phyloP scores from a whole-genome alignment of 2,888 invertebrate species.

The Lypha dubia region DNA sequence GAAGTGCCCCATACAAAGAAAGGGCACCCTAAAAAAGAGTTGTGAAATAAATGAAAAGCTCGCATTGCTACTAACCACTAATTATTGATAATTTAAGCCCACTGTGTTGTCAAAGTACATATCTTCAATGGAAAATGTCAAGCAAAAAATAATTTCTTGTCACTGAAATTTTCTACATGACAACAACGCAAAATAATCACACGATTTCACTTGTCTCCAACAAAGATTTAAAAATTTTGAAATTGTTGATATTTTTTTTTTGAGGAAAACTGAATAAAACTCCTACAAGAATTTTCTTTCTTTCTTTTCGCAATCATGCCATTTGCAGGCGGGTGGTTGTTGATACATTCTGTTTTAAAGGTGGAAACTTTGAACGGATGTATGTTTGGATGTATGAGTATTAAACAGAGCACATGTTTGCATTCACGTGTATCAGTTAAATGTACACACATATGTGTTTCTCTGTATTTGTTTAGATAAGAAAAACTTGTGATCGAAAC shows the following conservation, averaged over 20 bases:
- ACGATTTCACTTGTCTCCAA: slow-evolving; percentile 22
- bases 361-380: slow-evolving; percentile 41
- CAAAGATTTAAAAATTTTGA: slow-evolving; percentile 25
- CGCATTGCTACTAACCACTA: too few species aligned
- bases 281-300: neutral
- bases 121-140: slow-evolving; percentile 10
- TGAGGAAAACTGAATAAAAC: slow-evolving; percentile 4
- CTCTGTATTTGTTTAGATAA: neutral
- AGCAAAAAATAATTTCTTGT: slow-evolving; percentile 26
- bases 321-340: slow-evolving; percentile 27
- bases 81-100: neutral
- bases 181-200: slow-evolving; percentile 41
- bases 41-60: too few species aligned
- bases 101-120: neutral
- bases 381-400: neutral
- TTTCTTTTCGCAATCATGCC: neutral
- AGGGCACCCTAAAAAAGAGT: too few species aligned
- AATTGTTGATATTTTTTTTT: slow-evolving; percentile 30
- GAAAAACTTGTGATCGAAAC: slow-evolving; percentile 39
- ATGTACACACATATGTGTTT: neutral
- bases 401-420: neutral
- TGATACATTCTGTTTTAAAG: slow-evolving; percentile 30
- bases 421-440: neutral
- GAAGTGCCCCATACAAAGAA: too few species aligned
- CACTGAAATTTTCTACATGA: slow-evolving; percentile 31